Percentiles rank a stretch among this genome's conserved stretches.
phyloP scores from a whole-genome alignment of 2,888 invertebrate species.

The Philonicus albiceps region DNA sequence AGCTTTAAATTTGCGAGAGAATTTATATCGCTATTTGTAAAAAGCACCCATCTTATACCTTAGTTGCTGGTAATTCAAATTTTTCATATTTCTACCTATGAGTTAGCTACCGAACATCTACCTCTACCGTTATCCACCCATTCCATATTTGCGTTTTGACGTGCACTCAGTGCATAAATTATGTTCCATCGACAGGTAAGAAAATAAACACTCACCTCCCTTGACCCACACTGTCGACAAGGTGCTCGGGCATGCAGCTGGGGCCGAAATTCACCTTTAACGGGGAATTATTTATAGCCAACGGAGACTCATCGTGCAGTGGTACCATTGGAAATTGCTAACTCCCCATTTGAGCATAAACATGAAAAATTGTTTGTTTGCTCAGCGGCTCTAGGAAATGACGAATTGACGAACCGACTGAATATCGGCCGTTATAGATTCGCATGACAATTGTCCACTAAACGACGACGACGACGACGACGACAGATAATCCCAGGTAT shows the following conservation, averaged over 20 bases:
- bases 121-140: neutral
- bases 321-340: neutral
- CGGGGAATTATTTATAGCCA: neutral
- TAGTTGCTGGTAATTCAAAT: neutral
- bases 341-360: neutral
- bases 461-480: neutral
- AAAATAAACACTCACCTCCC: neutral
- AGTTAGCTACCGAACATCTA: neutral
- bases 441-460: neutral
- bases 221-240: neutral
- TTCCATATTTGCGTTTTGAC: neutral
- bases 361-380: neutral
- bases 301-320: neutral
- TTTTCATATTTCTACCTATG: neutral
- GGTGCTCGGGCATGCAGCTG: neutral
- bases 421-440: neutral
- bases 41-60: neutral
- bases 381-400: neutral
- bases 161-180: neutral
- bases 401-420: neutral
- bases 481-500: neutral
- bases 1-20: neutral
- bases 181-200: neutral
- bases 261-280: neutral
- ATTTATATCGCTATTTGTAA: neutral